Percentiles rank a stretch among this genome's conserved stretches.
Conservation (phyloP, 2,888 invertebrate species). For the Drosophila falleni region DNA sequence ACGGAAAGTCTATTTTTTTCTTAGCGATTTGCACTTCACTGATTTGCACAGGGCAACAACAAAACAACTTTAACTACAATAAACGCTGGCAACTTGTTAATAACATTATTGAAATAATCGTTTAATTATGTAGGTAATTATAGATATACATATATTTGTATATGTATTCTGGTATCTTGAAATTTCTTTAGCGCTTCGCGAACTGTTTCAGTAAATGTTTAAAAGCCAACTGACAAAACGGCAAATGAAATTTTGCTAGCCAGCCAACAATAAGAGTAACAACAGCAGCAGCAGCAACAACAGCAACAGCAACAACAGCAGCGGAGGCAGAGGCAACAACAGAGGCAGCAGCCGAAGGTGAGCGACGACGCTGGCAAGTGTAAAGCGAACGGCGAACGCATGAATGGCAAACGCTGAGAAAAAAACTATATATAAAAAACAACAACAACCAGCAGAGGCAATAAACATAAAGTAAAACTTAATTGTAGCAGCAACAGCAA, state of each 20-base stretch:
- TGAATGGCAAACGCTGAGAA: slow-evolving; percentile 60
- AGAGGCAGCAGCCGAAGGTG: slow-evolving; percentile 57
- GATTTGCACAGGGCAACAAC: slow-evolving; percentile 10
- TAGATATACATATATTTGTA: slow-evolving; percentile 12
- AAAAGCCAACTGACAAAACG: slow-evolving; percentile 83
- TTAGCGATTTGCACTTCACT: slow-evolving; percentile 23
- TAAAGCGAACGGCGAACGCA: slow-evolving; percentile 60
- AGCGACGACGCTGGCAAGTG: slow-evolving; percentile 65
- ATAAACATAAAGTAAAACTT: slow-evolving; percentile 75
- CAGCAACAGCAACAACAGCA: slow-evolving; percentile 7
- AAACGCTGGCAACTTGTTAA: slow-evolving; percentile 28
- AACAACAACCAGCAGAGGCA: slow-evolving; percentile 50
- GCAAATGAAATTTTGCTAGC: slow-evolving; percentile 69
- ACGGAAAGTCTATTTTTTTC: slow-evolving; percentile 30
- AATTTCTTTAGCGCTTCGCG: slow-evolving; percentile 70
- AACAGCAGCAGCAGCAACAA: slow-evolving; percentile 32
- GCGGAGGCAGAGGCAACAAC: slow-evolving; percentile 3
- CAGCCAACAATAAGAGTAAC: slow-evolving; percentile 38
- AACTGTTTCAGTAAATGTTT: slow-evolving; percentile 83
- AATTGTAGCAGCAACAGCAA: slow-evolving; percentile 67
- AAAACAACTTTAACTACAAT: slow-evolving; percentile 21
- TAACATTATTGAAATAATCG: slow-evolving; percentile 36
- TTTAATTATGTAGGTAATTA: slow-evolving; percentile 43
- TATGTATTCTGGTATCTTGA: slow-evolving; percentile 14
- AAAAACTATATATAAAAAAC: slow-evolving; percentile 42